Conservation (phyloP, 2,113 vertebrate genomes). For the Procapra przewalskii region DNA sequence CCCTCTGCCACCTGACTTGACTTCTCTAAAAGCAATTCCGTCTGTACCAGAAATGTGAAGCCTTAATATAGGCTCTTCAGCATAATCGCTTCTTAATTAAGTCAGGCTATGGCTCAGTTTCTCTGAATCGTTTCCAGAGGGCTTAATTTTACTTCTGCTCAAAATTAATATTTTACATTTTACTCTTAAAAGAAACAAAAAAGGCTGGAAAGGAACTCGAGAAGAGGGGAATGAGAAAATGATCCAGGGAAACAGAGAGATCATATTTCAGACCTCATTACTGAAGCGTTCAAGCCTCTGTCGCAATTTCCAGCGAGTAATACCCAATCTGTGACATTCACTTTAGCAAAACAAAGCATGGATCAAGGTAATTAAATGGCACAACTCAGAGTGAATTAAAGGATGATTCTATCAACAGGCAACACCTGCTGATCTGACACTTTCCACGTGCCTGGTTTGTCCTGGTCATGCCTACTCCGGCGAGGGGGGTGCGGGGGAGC, state of each 20-base stretch:
- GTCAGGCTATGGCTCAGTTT: slow-evolving; percentile 78
- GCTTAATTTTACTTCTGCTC: slow-evolving; percentile 81
- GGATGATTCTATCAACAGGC: slow-evolving; percentile 50
- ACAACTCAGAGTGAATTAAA: slow-evolving; percentile 64
- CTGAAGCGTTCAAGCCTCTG: slow-evolving; percentile 13
- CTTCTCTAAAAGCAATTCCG: background rate
- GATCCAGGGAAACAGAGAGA: slow-evolving; percentile 28
- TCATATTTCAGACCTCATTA: slow-evolving; percentile 64
- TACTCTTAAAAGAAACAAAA: slow-evolving; percentile 64
- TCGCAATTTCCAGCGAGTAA: slow-evolving; percentile 70
- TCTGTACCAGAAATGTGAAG: background rate
- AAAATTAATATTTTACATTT: slow-evolving; percentile 81
- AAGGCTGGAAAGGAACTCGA: background rate
- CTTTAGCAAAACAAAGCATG: slow-evolving; percentile 77
- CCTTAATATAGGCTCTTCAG: slow-evolving; percentile 65
- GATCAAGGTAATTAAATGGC: slow-evolving; percentile 73
- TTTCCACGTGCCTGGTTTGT: background rate
- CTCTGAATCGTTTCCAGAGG: slow-evolving; percentile 75
- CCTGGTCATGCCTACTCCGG: fast-evolving
- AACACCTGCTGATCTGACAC: background rate
- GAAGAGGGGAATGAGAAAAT: background rate
- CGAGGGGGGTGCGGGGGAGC: background rate
- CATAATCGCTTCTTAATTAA: slow-evolving; percentile 84
- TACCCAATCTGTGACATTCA: slow-evolving; percentile 68
- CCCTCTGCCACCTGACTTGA: slow-evolving; percentile 22